Base-by-base conservation (phyloP, 2,113 vertebrate genomes). In the Dolichotis patagonum region DNA sequence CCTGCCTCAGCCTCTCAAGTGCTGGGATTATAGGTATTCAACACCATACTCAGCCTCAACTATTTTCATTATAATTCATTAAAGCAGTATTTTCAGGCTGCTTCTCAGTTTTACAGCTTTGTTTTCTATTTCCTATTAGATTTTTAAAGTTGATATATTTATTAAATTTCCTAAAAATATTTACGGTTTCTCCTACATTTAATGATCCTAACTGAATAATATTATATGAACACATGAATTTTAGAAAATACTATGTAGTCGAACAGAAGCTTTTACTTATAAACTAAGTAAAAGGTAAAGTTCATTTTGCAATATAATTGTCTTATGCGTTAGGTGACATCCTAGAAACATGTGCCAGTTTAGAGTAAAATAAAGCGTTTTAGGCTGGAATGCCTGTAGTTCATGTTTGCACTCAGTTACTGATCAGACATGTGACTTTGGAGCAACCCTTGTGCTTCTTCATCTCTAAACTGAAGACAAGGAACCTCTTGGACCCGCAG, bases 11-110 rank as follows among this genome's bases (percentile, higher is more conserved):
- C 17, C 5, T 56, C 54, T 5, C 54, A 56, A 56, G 4, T 56
- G 17, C 17, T 56, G 54, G 54, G 54, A 56, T 56, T 56, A 17
- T 19, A 56, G 54, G 54, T 56, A 5, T 56, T 17, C 17, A 20
- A 17, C 54, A 56, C 16, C 17, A 56, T 17, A 56, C 16, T 5
- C 54, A 56, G 17, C 54, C 17, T 56, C 54, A 56, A 56, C 54
- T 56, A 56, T 56, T 56, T 0, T 94, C 16, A 87, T 92, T 91
- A 35, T 20, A 84, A 46, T 2, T 85, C 28, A 65, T 43, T 80
- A 92, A 85, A 94, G 14, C 7, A 85, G 3, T 41, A 87, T 96
- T 96, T 92, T 91, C 54, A 30, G 87, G n/a, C 26, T 86, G 52
- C 41, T 89, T 87, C 32, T 94, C 26, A 62, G 9, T 83, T 91